phyloP scores from a whole-genome alignment of 1,140 invertebrate species.

The Drosophila willistoni region DNA sequence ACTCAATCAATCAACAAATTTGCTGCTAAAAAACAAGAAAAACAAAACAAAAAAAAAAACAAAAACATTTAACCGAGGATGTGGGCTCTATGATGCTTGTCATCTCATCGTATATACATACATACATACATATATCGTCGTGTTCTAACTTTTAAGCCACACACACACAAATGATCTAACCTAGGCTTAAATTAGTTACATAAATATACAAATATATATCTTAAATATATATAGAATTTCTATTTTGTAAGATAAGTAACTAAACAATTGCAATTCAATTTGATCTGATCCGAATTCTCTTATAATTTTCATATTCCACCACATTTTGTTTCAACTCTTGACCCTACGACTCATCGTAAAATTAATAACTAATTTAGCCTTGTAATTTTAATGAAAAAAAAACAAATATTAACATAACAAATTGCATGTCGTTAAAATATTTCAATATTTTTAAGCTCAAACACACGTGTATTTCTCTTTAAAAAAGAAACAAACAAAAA shows the following conservation, averaged over 20 bases:
- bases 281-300: slow-evolving; percentile 59
- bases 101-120: slow-evolving; percentile 6
- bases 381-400: slow-evolving; percentile 46
- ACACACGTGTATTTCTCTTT: slow-evolving; percentile 77
- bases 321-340: slow-evolving; percentile 61
- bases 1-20: slow-evolving; percentile 12
- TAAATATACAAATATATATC: slow-evolving; percentile 54
- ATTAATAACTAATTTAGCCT: slow-evolving; percentile 55
- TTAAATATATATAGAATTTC: slow-evolving; percentile 56
- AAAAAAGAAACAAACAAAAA: slow-evolving; percentile 71
- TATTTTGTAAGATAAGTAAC: slow-evolving; percentile 68
- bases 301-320: slow-evolving; percentile 49
- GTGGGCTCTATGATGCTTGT: slow-evolving; percentile 63
- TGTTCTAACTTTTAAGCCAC: slow-evolving; percentile 60
- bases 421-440: slow-evolving; percentile 78
- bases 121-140: background rate
- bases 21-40: slow-evolving; percentile 5
- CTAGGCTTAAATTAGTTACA: slow-evolving; percentile 60
- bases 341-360: slow-evolving; percentile 58
- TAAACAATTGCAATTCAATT: slow-evolving; percentile 21
- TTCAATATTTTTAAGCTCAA: slow-evolving; percentile 77
- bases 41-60: too few species aligned
- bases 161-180: slow-evolving; percentile 67
- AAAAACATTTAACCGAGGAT: slow-evolving; percentile 11
- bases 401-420: slow-evolving; percentile 10